phyloP scores from a whole-genome alignment of 2,888 invertebrate genomes.

The Drosophila borealis region DNA sequence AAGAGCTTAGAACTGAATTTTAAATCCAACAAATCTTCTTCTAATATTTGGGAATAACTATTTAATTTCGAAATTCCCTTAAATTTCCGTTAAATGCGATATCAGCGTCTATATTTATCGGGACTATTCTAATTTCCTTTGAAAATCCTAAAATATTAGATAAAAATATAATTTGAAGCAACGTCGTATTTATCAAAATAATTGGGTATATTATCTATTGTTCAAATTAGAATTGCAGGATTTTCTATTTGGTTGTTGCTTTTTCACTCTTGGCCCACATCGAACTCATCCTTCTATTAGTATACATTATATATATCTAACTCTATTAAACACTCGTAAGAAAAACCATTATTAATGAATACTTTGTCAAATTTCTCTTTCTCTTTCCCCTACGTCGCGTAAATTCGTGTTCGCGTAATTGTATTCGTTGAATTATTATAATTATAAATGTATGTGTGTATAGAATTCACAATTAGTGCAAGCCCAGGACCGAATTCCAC shows the following conservation, averaged over 20 bases:
- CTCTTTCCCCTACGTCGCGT: constrained; percentile 27
- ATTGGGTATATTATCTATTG: too few species aligned
- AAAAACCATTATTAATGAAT: constrained; percentile 59
- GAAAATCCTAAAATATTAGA: too few species aligned
- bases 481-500: constrained; percentile 83
- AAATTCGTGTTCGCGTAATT: constrained; percentile 14
- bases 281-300: constrained; percentile 1
- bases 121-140: too few species aligned
- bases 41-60: too few species aligned
- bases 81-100: too few species aligned
- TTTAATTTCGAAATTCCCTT: too few species aligned
- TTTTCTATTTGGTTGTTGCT: too few species aligned
- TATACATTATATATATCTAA: background rate
- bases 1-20: background rate
- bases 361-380: constrained; percentile 50
- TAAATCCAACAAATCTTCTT: too few species aligned
- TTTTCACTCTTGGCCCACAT: background rate
- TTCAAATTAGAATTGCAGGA: too few species aligned
- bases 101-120: too few species aligned
- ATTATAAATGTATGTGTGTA: constrained; percentile 6
- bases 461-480: constrained; percentile 84
- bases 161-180: background rate
- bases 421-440: constrained; percentile 9
- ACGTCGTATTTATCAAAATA: too few species aligned
- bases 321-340: constrained; percentile 30